Evolutionary conservation across 2,888 invertebrate species (phyloP), one percentile per base, ranked within the genome.

Genomic region (Amblyteles armatorius): DNA sequence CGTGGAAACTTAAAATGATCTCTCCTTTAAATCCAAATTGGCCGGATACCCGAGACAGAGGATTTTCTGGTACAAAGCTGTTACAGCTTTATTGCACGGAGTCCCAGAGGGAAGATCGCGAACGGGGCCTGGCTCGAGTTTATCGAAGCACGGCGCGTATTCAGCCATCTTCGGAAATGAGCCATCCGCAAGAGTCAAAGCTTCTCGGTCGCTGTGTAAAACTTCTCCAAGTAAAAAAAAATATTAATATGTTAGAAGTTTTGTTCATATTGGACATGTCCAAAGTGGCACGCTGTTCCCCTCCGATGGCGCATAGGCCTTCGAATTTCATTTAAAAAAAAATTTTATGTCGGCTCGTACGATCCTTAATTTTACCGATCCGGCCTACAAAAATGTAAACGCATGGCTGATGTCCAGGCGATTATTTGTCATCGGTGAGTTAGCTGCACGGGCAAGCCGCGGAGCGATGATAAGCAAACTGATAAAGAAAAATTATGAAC

Each of bases 401-500:
- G 3, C 9, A 71, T 50, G 11, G 60, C 9, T 29, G 4, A 50
- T n/a, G n/a, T 50, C 0, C n/a, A 3, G 3, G 11, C 29, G 29
- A 29, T 57, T 26, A 71, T 33, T 36, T 26, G 71, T 71, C 52
- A 0, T 29, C 29, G 3, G 29, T 29, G 29, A 1, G 3, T 29
- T 29, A 29, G 29, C 29, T 1, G 29, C 29, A 29, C n/a, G 0
- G 52, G 48, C 55, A 33, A 77, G 71, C 36, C 74, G 74, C 78
- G 80, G 79, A 80, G 82, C 82, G 85, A 86, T 79, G 83, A 88
- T 86, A 88, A 86, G 87, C 87, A 86, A 88, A 86, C 86, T 29
- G 84, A 55, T 36, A 5, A 36, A 36, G 7, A 36, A 36, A 36
- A 36, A 36, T 6, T 5, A 6, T 33, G 6, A 6, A 33, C 6